Evolutionary conservation across 2,888 invertebrate species (phyloP), one percentile per base, ranked within the genome.

Genomic region (Melieria picta): DNA sequence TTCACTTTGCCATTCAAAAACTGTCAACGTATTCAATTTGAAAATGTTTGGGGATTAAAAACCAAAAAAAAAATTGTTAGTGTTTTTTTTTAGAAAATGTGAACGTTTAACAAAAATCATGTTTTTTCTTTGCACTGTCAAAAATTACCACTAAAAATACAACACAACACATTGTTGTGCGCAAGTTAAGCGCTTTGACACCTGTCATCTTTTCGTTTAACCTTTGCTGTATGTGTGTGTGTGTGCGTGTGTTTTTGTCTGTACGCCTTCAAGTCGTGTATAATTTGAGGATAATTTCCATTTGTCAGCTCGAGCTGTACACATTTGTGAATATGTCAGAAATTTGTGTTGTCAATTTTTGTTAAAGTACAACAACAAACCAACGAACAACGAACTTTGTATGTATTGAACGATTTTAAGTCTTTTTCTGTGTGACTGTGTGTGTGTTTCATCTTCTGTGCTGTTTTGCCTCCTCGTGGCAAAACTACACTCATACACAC

Each of bases 141-240:
- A 30, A 30, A 30, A 30, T 30, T 30, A 30, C 30, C 30, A 30
- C 30, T 30, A 30, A 30, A 30, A 30, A 30, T 30, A 30, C 30
- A 30, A 3, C 30, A 3, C 30, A 30, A 30, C 30, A 30, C 30
- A 30, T 30, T 30, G 30, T 30, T 30, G 30, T 30, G 30, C 30
- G 3, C 3, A 30, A 30, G 58, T 11, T 46, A 61, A 46, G 52
- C 47, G 11, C 71, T 58, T 77, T 82, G 81, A 80, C 82, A 82
- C 79, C 82, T 82, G 81, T 81, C 81, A 81, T 81, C 81, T 81
- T 81, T 82, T 78, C 77, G 79, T 80, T 78, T 74, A 76, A 80
- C 77, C 60, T 11, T 16, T 47, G 11, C 56, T 7, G 3, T 30
- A 2, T 30, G 30, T 30, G 30, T 30, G 45, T 46, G 10, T 46